Conservation (phyloP, 2,797 vertebrate species). For the Enteromius argenteus region DNA sequence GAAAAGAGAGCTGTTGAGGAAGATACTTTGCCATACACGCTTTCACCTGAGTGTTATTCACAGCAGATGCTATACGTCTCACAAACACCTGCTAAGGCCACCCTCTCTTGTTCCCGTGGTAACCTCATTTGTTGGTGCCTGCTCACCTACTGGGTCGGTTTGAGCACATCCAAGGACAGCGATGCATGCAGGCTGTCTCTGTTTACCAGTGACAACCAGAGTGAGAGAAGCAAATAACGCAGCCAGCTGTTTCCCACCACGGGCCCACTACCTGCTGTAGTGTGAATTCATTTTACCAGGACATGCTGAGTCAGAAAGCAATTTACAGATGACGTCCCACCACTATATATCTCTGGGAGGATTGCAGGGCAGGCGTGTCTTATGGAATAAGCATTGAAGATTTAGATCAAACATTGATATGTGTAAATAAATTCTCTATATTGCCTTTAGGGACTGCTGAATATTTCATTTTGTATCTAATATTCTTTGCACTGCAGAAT, state of each 20-base stretch:
- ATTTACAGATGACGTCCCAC: constrained; percentile 46
- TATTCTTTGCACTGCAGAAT: constrained; percentile 16
- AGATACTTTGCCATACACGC: not conserved
- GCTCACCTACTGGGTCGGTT: constrained; percentile 29
- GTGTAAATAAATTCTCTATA: constrained; percentile 32
- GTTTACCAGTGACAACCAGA: constrained; percentile 34
- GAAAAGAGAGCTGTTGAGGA: not conserved
- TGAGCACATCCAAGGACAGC: constrained; percentile 42
- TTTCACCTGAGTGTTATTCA: constrained; percentile 16
- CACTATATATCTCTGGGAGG: constrained; percentile 40
- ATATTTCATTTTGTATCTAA: constrained; percentile 28
- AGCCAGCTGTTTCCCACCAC: constrained; percentile 47
- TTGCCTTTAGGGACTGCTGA: constrained; percentile 17
- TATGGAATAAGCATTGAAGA: constrained; percentile 33
- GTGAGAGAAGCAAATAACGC: constrained; percentile 49
- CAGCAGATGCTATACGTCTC: constrained; percentile 36
- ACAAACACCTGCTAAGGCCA: constrained; percentile 34
- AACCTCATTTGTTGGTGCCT: constrained; percentile 47
- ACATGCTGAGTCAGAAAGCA: constrained; percentile 58
- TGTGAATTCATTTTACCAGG: constrained; percentile 55
- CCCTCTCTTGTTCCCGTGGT: constrained; percentile 40
- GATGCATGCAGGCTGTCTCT: constrained; percentile 37
- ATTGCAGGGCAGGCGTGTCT: constrained; percentile 12
- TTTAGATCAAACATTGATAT: constrained; percentile 42
- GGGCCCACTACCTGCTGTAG: constrained; percentile 41